Conservation (phyloP, 2,797 vertebrate species). For the Catamblyrhynchus diadema region DNA sequence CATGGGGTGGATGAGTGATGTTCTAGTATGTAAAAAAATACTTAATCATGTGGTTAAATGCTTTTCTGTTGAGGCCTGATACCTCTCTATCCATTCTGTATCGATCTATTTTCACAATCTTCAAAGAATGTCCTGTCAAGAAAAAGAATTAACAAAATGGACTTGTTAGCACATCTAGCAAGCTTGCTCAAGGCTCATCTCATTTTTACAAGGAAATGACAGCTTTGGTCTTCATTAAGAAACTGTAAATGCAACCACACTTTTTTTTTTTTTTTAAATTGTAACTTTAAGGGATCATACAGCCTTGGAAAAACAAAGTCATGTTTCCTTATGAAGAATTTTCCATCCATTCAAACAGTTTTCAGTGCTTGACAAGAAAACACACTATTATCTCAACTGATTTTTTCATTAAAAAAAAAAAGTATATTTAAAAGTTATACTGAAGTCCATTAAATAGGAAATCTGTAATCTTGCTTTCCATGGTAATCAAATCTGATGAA, state of each 20-base stretch:
- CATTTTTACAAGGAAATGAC: background rate
- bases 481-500: constrained; percentile 1
- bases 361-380: background rate
- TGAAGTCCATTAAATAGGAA: background rate
- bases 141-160: background rate
- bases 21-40: background rate
- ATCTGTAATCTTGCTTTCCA: background rate
- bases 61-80: background rate
- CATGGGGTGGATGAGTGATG: background rate
- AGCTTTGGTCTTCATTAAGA: background rate
- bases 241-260: background rate
- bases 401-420: background rate
- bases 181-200: background rate
- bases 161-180: background rate
- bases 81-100: background rate
- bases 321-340: background rate
- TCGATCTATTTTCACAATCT: background rate
- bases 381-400: background rate
- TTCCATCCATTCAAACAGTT: background rate
- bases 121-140: background rate
- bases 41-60: background rate
- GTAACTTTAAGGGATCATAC: background rate
- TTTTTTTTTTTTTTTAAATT: background rate
- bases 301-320: background rate
- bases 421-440: background rate